Percentiles rank a stretch among this genome's conserved stretches.
phyloP scores from a whole-genome alignment of 2,113 vertebrate genomes.

The Erythrolamprus reginae region DNA sequence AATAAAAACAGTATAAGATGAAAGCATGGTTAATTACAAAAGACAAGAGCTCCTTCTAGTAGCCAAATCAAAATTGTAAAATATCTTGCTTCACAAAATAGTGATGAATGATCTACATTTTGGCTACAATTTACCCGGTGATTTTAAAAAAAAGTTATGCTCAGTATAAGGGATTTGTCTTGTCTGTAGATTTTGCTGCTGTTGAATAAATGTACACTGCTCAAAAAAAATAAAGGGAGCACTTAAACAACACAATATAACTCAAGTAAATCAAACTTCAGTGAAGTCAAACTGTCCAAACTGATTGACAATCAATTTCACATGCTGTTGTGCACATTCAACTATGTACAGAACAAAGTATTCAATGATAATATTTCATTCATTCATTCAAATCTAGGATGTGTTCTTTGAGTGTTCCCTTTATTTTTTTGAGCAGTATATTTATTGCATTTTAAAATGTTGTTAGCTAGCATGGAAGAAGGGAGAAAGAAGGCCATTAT shows the following conservation, averaged over 20 bases:
- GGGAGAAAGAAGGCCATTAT: not conserved
- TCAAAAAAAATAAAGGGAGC: no score
- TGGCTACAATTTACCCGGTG: not conserved
- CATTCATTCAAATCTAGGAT: no score
- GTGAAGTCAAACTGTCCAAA: no score
- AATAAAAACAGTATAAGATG: not conserved
- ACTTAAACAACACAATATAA: no score
- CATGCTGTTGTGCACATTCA: no score
- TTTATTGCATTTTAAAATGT: not conserved
- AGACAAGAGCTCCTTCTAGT: not conserved
- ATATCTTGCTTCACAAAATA: not conserved
- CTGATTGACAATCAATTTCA: no score
- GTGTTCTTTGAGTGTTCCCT: no score
- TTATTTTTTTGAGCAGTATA: no score
- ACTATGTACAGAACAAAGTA: no score
- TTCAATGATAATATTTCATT: no score
- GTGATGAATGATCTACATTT: not conserved
- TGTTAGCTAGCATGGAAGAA: not conserved
- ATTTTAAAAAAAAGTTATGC: not conserved
- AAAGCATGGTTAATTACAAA: not conserved
- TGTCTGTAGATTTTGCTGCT: not conserved
- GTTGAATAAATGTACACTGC: not conserved
- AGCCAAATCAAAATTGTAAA: not conserved
- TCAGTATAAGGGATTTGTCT: not conserved
- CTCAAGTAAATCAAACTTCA: no score